Conservation (phyloP, 2,797 vertebrate species). For the Mionectes olivaceus region DNA sequence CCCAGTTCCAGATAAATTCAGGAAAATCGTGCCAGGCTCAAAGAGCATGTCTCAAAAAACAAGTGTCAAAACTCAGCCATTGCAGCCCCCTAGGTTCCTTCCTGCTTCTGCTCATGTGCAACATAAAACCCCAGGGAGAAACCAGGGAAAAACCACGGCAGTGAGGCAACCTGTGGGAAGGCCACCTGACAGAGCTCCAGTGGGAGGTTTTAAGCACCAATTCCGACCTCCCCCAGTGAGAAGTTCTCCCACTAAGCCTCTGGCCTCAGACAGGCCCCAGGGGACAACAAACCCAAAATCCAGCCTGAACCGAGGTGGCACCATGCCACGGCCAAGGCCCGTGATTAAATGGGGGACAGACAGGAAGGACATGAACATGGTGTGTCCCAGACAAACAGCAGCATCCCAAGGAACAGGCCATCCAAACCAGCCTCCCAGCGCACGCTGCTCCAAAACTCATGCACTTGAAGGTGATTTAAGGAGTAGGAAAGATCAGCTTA, state of each 20-base stretch:
- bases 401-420: neutral
- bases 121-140: neutral
- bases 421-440: neutral
- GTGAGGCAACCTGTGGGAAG: neutral
- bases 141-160: fast-evolving
- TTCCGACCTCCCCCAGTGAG: neutral
- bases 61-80: neutral
- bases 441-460: neutral
- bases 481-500: neutral
- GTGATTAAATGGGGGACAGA: fast-evolving
- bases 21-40: neutral
- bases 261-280: neutral
- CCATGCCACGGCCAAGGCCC: neutral
- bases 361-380: neutral
- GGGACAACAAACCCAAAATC: neutral
- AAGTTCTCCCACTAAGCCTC: neutral
- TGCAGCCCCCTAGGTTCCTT: neutral
- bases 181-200: fast-evolving
- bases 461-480: neutral
- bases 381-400: neutral
- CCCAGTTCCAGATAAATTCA: neutral
- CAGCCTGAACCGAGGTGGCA: neutral
- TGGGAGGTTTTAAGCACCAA: neutral
- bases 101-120: neutral
- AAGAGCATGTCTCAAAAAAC: neutral